Evolutionary conservation across 2,797 vertebrate genomes (phyloP).

Genomic region (Poecilia wingei): DNA sequence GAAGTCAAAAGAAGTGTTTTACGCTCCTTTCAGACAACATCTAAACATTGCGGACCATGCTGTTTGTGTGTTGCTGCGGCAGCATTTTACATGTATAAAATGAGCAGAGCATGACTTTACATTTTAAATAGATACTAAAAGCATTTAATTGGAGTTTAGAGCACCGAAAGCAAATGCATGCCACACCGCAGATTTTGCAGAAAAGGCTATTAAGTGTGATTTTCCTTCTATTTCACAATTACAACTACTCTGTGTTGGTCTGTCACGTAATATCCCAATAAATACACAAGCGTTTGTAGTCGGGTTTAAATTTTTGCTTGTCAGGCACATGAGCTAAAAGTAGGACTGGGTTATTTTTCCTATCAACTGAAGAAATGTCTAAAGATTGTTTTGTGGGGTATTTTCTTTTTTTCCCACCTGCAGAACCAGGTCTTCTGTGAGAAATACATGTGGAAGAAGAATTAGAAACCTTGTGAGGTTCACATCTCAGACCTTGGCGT

Average conservation of each 20-base stretch:
- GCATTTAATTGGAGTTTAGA: not conserved
- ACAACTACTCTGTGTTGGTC: not conserved
- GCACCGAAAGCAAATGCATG: not conserved
- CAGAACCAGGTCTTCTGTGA: conserved; percentile 80
- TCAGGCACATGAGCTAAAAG: not conserved
- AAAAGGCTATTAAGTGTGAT: not conserved
- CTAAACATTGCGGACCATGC: not conserved
- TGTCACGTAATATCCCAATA: not conserved
- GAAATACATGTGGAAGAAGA: conserved; percentile 71
- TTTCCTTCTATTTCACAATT: not conserved
- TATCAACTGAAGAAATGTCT: not conserved
- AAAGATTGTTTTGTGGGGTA: not conserved
- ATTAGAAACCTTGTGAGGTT: conserved; percentile 1
- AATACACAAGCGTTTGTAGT: not conserved
- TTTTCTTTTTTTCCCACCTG: conserved; percentile 14
- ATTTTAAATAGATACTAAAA: not conserved
- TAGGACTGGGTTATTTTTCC: not conserved
- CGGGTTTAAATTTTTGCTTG: not conserved
- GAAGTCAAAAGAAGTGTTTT: not conserved
- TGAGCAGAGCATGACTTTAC: not conserved
- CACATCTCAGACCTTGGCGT: not conserved
- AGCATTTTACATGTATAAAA: not conserved
- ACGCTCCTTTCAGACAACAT: not conserved
- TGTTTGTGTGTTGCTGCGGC: not conserved
- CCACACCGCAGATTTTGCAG: not conserved